phyloP scores from a whole-genome alignment of 2,113 vertebrate species.

The Litocranius walleri region DNA sequence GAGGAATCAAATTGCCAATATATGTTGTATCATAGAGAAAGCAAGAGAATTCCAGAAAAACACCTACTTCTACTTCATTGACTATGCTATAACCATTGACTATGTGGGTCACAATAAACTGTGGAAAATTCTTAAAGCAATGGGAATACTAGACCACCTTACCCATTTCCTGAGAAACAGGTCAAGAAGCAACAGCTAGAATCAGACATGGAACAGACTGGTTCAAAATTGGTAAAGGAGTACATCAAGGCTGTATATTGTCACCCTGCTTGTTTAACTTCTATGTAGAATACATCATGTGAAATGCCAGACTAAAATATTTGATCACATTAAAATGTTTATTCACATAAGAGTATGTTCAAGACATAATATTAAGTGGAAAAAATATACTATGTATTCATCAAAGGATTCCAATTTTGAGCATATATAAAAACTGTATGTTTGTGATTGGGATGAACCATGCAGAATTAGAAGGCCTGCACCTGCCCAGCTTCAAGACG shows the following conservation, averaged over 20 bases:
- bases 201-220: background rate
- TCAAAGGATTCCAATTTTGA: background rate
- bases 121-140: background rate
- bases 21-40: background rate
- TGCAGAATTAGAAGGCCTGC: background rate
- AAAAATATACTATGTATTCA: background rate
- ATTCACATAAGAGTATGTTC: background rate
- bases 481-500: background rate
- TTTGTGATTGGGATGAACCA: background rate
- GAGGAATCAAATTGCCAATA: background rate
- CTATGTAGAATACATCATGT: background rate
- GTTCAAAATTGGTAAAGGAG: background rate
- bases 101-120: background rate
- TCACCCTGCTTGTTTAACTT: background rate
- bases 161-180: background rate
- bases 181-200: background rate
- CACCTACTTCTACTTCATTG: background rate
- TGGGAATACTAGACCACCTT: background rate
- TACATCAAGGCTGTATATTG: background rate
- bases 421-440: background rate
- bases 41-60: background rate
- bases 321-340: background rate
- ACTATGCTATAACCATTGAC: background rate
- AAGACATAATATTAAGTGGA: background rate
- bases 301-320: background rate